phyloP scores from a whole-genome alignment of 2,888 invertebrate species.

The Listrodromus nycthemerus region DNA sequence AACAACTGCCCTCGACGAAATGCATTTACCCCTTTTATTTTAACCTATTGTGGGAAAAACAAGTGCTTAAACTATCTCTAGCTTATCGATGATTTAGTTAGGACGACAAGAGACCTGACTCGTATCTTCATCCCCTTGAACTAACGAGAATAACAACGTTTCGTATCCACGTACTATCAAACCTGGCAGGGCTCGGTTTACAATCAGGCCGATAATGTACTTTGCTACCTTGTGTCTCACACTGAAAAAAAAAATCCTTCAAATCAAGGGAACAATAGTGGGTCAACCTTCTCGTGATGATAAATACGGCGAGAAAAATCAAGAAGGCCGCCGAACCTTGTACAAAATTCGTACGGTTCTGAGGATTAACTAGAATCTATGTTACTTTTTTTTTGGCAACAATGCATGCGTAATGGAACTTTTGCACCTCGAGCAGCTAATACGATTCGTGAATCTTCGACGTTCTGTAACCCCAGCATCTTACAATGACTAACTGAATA shows the following conservation, averaged over 20 bases:
- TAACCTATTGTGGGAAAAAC: not conserved
- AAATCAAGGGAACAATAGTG: too few species aligned
- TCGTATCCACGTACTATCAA: not conserved
- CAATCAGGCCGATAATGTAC: not conserved
- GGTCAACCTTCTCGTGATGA: too few species aligned
- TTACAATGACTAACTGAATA: not conserved
- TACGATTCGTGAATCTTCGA: not conserved
- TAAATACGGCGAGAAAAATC: not conserved
- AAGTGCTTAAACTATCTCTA: not conserved
- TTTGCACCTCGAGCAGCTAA: not conserved
- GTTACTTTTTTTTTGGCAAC: not conserved
- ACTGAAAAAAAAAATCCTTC: not conserved
- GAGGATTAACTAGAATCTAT: not conserved
- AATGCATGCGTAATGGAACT: not conserved
- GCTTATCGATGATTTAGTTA: slow-evolving; percentile 12
- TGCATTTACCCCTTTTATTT: not conserved
- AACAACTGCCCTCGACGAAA: not conserved
- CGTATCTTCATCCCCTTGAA: not conserved
- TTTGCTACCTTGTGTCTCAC: not conserved
- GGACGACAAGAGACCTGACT: not conserved
- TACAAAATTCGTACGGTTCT: too few species aligned
- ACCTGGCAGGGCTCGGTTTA: not conserved
- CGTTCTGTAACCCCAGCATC: not conserved
- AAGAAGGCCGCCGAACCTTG: too few species aligned
- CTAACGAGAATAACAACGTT: not conserved